Base-by-base conservation (phyloP, 1,140 invertebrate genomes). In the Drosophila mojavensis region DNA sequence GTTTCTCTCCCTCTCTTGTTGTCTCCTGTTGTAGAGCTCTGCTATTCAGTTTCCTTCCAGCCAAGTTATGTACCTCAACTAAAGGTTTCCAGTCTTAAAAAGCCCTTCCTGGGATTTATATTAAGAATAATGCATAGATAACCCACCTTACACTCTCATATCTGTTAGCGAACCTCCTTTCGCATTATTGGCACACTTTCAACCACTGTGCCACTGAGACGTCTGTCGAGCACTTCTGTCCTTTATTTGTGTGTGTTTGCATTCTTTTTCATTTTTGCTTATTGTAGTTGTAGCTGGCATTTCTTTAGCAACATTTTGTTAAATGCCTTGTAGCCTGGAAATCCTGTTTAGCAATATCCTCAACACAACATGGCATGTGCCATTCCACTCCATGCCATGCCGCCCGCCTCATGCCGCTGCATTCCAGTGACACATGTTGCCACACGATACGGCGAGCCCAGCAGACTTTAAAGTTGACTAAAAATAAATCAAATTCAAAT, bases 261-360 rank as follows among this genome's bases (percentile, higher is more conserved):
- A 0, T 53, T 69, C 71, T 84, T 84, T 79, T 68, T 83, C 73
- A 65, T 68, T 64, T 61, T 48, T 15, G 0, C 2, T 33, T 33
- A 9, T 33, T 33, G 33, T 7, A 33, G 33, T 48, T 59, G 68
- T 64, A 62, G 62, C 58, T 73, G 60, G 60, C 60, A 68, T 76
- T 79, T 72, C 64, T 79, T 77, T 77, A 59, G 77, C 62, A 63
- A 77, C 74, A 81, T 75, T 88, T 78, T 54, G 79, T 78, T 73
- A 76, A 83, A 81, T 81, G 79, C 76, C 81, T 79, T 72, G 74
- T 78, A 72, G 80, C 80, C 78, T 90, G 85, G 68, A 89, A 89
- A 70, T 89, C 78, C 84, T 89, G 84, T 89, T 89, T 84, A 78
- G 77, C 77, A 80, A 88, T 72, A 89, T 81, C 70, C 80, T 53